Conservation (phyloP, 2,113 vertebrate species). For the Ia io region DNA sequence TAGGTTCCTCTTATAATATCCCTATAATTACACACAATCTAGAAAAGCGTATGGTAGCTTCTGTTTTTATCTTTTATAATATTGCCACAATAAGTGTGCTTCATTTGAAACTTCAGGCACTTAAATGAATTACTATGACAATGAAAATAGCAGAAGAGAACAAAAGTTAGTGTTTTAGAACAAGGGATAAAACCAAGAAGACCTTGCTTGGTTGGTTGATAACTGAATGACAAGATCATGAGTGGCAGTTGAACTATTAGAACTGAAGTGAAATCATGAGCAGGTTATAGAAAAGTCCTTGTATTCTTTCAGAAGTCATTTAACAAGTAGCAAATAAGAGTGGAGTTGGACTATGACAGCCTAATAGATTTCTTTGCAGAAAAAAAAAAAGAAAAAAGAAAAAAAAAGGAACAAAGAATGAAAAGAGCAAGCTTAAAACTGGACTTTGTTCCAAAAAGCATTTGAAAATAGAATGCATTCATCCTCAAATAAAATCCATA, state of each 20-base stretch:
- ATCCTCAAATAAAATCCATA: not conserved
- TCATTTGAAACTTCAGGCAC: not conserved
- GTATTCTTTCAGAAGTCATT: constrained; percentile 74
- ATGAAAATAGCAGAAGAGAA: constrained; percentile 42
- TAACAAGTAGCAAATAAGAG: constrained; percentile 76
- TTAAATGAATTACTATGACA: constrained; percentile 43
- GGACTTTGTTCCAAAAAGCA: constrained; percentile 52
- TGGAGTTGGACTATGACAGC: constrained; percentile 64
- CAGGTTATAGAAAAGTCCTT: constrained; percentile 75
- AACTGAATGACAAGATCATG: constrained; percentile 76
- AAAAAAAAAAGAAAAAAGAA: constrained; percentile 17
- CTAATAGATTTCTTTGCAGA: constrained; percentile 77
- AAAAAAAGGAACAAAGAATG: constrained; percentile 58
- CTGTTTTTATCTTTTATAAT: constrained; percentile 5
- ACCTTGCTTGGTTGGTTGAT: not conserved
- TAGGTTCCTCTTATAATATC: not conserved
- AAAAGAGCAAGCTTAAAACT: constrained; percentile 59
- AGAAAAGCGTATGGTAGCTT: not conserved
- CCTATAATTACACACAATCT: not conserved
- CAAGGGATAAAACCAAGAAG: constrained; percentile 59
- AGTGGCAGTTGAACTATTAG: constrained; percentile 64
- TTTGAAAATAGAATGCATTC: constrained; percentile 54
- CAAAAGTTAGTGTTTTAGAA: constrained; percentile 8
- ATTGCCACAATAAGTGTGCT: not conserved
- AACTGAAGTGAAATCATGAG: constrained; percentile 81